Evolutionary conservation across 2,113 vertebrate genomes (phyloP), one percentile per base, ranked within the genome.

Genomic region (Petrocephalus microphthalmus): DNA sequence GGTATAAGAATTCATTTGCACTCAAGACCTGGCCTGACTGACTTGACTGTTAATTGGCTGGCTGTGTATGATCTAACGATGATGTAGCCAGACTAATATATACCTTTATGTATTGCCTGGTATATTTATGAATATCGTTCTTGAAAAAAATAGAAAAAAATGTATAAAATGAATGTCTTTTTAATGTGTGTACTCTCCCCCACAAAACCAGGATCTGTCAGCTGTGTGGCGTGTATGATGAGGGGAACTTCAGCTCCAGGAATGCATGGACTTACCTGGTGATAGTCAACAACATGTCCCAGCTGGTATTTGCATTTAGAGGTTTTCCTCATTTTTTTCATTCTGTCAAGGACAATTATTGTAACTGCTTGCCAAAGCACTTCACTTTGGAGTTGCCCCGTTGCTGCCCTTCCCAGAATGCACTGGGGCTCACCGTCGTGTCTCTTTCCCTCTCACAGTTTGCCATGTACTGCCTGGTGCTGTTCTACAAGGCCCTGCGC

Each of bases 201-300:
- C 25, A 47, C 71, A 20, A 89, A 49, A 92, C 92, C 51, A 95
- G 98, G 92, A 96, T 99, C 90, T 99, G 98, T 94, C 96, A 99
- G 92, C 94, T 98, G 11, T 92, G 96, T 91, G 93, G 88, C 0
- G 95, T 99, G 67, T 99, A 99, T 5, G 97, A 98, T 88, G 98
- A 99, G 95, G 98, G 98, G 29, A 99, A 99, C 90, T 99, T 99
- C 91, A 98, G 96, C 89, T 97, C 98, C 71, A 96, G 91, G 92
- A 99, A 98, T 87, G 98, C 98, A n/a, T 99, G 98, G 98, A 99
- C 98, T 0, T 99, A 99, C 92, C 93, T 99, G 93, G 98, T 99
- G 90, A 98, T 99, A 91, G 94, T 99, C 92, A 99, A 99, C 94
- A 99, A 99, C 88, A 94, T 99, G 92, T 99, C 98, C 84, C 98